Base-by-base conservation (phyloP, 2,797 vertebrate genomes). In the Alosa sapidissima region DNA sequence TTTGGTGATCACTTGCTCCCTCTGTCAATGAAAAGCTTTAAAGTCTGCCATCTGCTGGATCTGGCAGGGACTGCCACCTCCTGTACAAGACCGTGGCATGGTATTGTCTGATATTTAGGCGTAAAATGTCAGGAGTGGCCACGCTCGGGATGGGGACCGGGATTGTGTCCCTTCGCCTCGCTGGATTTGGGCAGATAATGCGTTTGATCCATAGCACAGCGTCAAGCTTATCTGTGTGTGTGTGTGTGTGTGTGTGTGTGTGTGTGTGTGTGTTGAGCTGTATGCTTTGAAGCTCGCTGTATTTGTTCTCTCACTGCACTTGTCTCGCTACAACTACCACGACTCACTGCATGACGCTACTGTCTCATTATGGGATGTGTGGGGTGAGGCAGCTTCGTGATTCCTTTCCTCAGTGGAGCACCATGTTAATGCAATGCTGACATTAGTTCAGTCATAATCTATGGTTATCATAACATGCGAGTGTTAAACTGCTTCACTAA, bases 31-130 rank as follows among this genome's bases (percentile, higher is more conserved):
- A 78, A 78, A 78, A 78, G 41, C 4, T 1, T 47, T 47, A 78
- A 78, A 47, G 16, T 78, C 72, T 78, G 72, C 72, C 72, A 78
- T 45, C 72, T 78, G 45, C 14, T 78, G 72, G 72, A 9, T 47
- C 7, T 78, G 33, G 36, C 16, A 45, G 72, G 72, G 5, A 47
- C 16, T 21, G 36, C 11, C 14, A 47, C 36, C 7, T 78, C n/a
- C 6, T 24, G 9, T 24, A 9, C 7, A 0, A 45, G 36, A 45
- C 41, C 2, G 28, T 41, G 65, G 11, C 65, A 6, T 28, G 33
- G 10, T 10, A 5, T 36, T 36, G 65, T 72, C 28, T 62, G 58
- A 24, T 24, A 62, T 72, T 36, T 72, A 14, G 65, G 10, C 33
- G 33, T 72, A 14, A 72, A 72, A 36, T 41, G 65, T 72, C 65